phyloP scores from a whole-genome alignment of 2,888 invertebrate genomes.

The Andrena bucephala region DNA sequence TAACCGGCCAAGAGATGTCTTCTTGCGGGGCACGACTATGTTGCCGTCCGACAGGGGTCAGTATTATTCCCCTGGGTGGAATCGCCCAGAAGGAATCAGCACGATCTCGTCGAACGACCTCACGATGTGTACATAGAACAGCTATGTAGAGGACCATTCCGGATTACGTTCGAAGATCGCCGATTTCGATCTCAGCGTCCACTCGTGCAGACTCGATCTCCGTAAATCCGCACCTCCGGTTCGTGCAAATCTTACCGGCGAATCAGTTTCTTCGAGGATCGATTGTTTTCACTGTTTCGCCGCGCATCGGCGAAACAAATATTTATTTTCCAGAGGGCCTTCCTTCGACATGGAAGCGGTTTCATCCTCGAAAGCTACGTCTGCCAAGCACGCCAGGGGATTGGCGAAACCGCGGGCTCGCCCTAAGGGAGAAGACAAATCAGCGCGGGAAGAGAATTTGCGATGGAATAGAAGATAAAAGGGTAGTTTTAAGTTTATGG shows the following conservation, averaged over 20 bases:
- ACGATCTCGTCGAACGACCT: slow-evolving; percentile 73
- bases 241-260: slow-evolving; percentile 21
- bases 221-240: slow-evolving; percentile 1
- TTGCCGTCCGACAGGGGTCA: slow-evolving; percentile 49
- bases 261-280: slow-evolving; percentile 25
- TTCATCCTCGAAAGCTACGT: neutral
- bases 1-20: slow-evolving; percentile 62
- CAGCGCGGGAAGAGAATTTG: slow-evolving; percentile 38
- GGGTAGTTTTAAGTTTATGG: slow-evolving; percentile 23
- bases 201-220: slow-evolving; percentile 31
- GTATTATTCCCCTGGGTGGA: slow-evolving; percentile 69
- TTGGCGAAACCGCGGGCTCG: slow-evolving; percentile 3
- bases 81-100: slow-evolving; percentile 73
- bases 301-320: slow-evolving; percentile 42
- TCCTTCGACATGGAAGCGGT: slow-evolving; percentile 3
- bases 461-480: slow-evolving; percentile 23
- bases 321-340: slow-evolving; percentile 35
- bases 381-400: neutral
- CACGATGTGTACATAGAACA: slow-evolving; percentile 67
- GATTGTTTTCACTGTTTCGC: slow-evolving; percentile 44
- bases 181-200: slow-evolving; percentile 55
- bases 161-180: slow-evolving; percentile 56
- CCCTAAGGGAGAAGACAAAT: slow-evolving; percentile 42
- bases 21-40: slow-evolving; percentile 53
- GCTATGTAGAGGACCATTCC: slow-evolving; percentile 55